Conservation (phyloP, 2,113 vertebrate genomes). For the Boulengeromyrus knoepffleri region DNA sequence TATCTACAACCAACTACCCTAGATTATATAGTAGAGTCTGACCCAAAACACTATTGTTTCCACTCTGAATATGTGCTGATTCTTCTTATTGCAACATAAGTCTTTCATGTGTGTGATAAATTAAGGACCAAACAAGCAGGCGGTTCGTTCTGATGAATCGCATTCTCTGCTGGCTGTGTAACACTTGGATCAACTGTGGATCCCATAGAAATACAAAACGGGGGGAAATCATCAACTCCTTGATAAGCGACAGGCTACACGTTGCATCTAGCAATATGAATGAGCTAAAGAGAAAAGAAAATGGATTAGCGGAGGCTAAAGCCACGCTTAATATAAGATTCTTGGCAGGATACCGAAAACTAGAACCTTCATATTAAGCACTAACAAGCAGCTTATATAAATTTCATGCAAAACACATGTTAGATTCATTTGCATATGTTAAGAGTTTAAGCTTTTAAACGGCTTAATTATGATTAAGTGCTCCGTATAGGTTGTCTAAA, state of each 20-base stretch:
- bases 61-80: background rate
- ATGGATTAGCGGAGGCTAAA: background rate
- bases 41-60: background rate
- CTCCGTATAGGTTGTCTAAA: background rate
- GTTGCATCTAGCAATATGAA: background rate
- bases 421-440: background rate
- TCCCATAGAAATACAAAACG: background rate
- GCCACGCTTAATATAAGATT: background rate
- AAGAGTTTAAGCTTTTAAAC: background rate
- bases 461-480: background rate
- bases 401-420: background rate
- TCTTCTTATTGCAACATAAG: background rate
- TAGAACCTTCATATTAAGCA: background rate
- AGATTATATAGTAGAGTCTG: background rate
- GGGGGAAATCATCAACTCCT: background rate
- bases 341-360: background rate
- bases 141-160: background rate
- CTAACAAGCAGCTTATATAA: background rate
- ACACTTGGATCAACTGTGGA: background rate
- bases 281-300: background rate
- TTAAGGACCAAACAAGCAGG: background rate
- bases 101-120: background rate
- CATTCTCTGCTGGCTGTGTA: background rate
- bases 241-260: background rate
- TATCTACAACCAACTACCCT: background rate